Conservation (phyloP, 2,888 invertebrate species). For the Diaperis boleti region DNA sequence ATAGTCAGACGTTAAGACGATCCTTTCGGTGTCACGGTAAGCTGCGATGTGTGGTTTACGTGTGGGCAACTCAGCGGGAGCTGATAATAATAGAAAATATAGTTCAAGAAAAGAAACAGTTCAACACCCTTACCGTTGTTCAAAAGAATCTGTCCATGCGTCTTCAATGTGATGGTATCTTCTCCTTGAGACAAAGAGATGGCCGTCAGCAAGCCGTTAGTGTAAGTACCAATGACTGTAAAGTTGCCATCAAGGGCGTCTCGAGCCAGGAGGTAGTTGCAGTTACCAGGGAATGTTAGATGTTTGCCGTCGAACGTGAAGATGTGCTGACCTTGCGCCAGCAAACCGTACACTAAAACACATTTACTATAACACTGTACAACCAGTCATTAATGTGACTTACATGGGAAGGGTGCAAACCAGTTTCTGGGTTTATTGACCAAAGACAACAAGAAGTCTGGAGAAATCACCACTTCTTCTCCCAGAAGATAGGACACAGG, state of each 20-base stretch:
- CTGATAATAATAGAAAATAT: constrained; percentile 65
- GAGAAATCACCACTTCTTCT: constrained; percentile 71
- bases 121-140: constrained; percentile 70
- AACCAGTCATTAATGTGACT: too few relatives aligned
- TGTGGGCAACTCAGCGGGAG: constrained; percentile 78
- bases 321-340: constrained; percentile 86
- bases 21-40: constrained; percentile 71
- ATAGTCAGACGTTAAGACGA: constrained; percentile 73
- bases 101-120: neutral
- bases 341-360: constrained; percentile 74
- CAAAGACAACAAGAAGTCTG: constrained; percentile 69
- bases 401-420: constrained; percentile 75
- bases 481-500: constrained; percentile 71
- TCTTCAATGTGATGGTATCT: constrained; percentile 70
- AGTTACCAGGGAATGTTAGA: constrained; percentile 82
- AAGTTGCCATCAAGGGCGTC: constrained; percentile 91
- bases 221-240: constrained; percentile 79
- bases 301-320: constrained; percentile 91
- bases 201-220: constrained; percentile 76
- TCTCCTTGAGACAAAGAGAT: constrained; percentile 78
- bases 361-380: too few relatives aligned
- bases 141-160: constrained; percentile 72
- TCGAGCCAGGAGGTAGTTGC: constrained; percentile 86
- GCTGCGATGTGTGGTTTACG: constrained; percentile 73
- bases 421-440: constrained; percentile 70